A percentile compares a stretch with the other conserved stretches of the same genome.
Evolutionary conservation across 2,797 vertebrate species (phyloP).

Genomic region (Tangara arthus): DNA sequence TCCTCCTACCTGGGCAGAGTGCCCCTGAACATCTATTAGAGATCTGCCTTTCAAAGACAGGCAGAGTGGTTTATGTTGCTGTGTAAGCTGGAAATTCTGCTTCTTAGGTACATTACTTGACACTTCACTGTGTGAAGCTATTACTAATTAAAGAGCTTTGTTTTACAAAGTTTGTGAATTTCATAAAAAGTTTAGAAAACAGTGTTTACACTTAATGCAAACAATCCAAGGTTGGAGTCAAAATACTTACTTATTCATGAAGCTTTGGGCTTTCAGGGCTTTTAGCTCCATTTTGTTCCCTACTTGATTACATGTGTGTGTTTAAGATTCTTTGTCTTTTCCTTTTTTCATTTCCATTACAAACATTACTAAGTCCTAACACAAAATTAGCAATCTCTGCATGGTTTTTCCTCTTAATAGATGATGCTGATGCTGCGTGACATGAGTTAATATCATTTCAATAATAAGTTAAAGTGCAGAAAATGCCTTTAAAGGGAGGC

Average conservation of each 20-base stretch:
- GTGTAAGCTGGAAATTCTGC: conserved; percentile 4
- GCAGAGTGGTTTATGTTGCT: neutral
- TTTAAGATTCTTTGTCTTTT: neutral
- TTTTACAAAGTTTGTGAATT: neutral
- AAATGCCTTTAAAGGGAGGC: neutral
- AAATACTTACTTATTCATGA: neutral
- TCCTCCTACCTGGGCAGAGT: neutral
- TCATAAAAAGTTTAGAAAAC: conserved; percentile 3
- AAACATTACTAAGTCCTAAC: neutral
- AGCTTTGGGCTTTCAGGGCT: neutral
- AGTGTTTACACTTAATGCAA: neutral
- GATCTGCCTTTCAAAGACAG: neutral
- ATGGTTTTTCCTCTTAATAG: neutral
- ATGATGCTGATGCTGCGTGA: neutral
- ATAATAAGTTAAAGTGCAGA: neutral
- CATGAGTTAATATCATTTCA: neutral
- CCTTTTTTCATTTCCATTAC: neutral
- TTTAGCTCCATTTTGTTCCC: neutral
- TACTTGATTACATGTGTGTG: neutral
- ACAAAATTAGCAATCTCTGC: neutral
- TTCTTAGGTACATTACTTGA: neutral
- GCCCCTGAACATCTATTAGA: neutral
- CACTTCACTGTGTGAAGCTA: neutral
- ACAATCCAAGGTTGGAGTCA: neutral
- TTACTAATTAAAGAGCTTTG: conserved; percentile 29